phyloP scores from a whole-genome alignment of 2,888 invertebrate genomes.

The Caradrina kadenii region DNA sequence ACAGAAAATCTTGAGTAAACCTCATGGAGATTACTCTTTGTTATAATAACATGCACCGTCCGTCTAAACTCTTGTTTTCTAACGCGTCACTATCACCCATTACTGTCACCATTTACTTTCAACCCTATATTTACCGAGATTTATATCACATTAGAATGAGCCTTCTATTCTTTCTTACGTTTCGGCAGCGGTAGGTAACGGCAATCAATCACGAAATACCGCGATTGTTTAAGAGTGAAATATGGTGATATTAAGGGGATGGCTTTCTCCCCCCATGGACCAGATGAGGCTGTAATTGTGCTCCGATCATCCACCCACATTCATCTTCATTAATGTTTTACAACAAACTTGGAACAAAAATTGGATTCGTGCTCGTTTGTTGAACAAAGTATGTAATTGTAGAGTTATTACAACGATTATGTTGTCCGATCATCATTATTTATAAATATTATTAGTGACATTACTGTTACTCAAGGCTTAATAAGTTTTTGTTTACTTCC shows the following conservation, averaged over 20 bases:
- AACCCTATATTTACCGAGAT: neutral
- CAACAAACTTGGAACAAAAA: slow-evolving; percentile 57
- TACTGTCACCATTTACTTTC: neutral
- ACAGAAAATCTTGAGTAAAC: too few relatives aligned
- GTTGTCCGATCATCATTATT: slow-evolving; percentile 27
- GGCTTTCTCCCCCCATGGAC: slow-evolving; percentile 44
- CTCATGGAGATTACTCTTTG: too few relatives aligned
- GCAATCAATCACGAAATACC: slow-evolving; percentile 76
- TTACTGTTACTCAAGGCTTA: neutral
- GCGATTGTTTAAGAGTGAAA: slow-evolving; percentile 75
- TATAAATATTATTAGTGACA: neutral
- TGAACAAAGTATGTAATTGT: slow-evolving; percentile 24
- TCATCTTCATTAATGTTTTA: slow-evolving; percentile 65
- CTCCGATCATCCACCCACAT: slow-evolving; percentile 64
- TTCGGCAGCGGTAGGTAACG: slow-evolving; percentile 50
- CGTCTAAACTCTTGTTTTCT: too few relatives aligned
- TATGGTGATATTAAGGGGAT: slow-evolving; percentile 65
- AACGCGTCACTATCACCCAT: neutral
- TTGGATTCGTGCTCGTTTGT: slow-evolving; percentile 25
- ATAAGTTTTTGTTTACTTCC: slow-evolving; percentile 3
- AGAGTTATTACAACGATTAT: slow-evolving; percentile 43
- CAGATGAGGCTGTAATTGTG: slow-evolving; percentile 65
- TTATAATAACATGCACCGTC: too few relatives aligned
- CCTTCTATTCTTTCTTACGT: slow-evolving; percentile 21
- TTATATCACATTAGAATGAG: neutral